Evolutionary conservation across 2,797 vertebrate genomes (phyloP).

Genomic region (Cynodonichthys magdalenae): DNA sequence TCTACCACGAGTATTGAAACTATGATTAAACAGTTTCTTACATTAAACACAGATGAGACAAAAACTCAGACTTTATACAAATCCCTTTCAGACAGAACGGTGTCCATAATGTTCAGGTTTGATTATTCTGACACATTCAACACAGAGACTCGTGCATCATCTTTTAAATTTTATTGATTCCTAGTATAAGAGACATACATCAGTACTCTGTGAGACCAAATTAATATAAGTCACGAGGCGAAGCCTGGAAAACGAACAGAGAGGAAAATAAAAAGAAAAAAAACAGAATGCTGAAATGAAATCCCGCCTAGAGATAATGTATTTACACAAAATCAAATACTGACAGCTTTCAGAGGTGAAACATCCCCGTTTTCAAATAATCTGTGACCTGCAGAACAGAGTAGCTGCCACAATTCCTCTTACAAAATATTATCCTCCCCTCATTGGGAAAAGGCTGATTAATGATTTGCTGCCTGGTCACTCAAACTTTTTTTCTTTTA

Average conservation of each 20-base stretch:
- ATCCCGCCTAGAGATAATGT: conserved; percentile 71
- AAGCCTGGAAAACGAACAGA: conserved; percentile 57
- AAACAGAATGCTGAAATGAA: conserved; percentile 72
- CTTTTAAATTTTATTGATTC: conserved; percentile 84
- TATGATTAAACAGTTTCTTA: background rate
- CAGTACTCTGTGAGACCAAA: conserved; percentile 81
- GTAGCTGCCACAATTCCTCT: conserved; percentile 68
- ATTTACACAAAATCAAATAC: conserved; percentile 83
- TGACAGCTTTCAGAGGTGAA: conserved; percentile 64
- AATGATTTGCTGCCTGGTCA: conserved; percentile 52
- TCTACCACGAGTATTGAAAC: background rate
- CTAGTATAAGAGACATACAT: conserved; percentile 86
- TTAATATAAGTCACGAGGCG: conserved; percentile 71
- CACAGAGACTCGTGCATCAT: conserved; percentile 60
- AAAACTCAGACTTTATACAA: background rate
- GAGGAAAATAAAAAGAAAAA: conserved; percentile 51
- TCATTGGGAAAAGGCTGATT: conserved; percentile 44
- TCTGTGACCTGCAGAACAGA: conserved; percentile 58
- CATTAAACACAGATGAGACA: background rate
- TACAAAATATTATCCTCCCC: conserved; percentile 29
- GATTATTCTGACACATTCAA: conserved; percentile 48
- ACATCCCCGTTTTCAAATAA: conserved; percentile 53
- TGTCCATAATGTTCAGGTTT: background rate
- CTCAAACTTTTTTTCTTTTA: conserved; percentile 22
- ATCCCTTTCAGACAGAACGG: background rate